Evolutionary conservation across 2,797 vertebrate genomes (phyloP).

Genomic region (Australoheros facetus): DNA sequence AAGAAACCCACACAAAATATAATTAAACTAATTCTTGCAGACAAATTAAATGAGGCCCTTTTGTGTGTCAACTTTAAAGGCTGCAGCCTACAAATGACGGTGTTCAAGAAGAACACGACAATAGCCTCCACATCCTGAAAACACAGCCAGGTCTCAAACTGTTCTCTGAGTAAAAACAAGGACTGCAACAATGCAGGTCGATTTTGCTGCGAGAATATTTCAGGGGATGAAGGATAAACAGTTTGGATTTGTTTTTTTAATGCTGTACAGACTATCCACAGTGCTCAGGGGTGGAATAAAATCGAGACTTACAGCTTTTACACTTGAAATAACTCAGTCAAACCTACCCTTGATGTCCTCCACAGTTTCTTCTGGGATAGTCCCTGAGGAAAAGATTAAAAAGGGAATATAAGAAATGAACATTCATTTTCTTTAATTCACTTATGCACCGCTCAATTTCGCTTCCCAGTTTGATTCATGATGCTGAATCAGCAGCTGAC

Average conservation of each 20-base stretch:
- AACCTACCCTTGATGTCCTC: constrained; percentile 95
- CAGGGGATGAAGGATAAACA: fast-evolving
- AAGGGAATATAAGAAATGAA: neutral
- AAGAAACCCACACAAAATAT: neutral
- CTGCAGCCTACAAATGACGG: neutral
- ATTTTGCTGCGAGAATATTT: neutral
- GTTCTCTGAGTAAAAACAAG: neutral
- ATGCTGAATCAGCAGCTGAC: constrained; percentile 2
- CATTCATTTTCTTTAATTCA: neutral
- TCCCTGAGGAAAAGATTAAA: constrained; percentile 77
- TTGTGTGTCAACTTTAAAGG: neutral
- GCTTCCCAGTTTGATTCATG: neutral
- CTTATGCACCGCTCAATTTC: constrained; percentile 12
- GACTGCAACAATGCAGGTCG: neutral
- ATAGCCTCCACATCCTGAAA: neutral
- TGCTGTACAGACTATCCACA: too few relatives aligned
- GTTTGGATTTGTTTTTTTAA: neutral
- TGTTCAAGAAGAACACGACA: too few relatives aligned
- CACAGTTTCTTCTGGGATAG: constrained; percentile 90
- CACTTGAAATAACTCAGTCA: constrained; percentile 3
- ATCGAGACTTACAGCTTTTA: neutral
- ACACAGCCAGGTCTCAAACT: neutral
- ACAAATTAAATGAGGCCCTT: neutral
- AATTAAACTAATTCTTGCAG: neutral
- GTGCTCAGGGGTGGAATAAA: neutral